Conservation (phyloP, 2,113 vertebrate species). For the Cygnus buccinator region DNA sequence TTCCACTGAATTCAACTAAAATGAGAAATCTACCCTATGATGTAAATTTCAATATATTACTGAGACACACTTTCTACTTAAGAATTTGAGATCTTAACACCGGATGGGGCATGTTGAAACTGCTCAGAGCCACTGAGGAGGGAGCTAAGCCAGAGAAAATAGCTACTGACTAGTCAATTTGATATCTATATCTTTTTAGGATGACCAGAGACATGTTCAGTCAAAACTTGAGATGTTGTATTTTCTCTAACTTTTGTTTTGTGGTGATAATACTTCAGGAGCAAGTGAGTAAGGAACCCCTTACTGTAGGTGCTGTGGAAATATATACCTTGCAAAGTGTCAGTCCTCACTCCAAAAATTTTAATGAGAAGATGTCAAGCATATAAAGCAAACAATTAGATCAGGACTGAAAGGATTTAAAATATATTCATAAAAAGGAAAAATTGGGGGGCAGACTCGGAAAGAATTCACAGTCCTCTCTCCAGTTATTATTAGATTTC, state of each 20-base stretch:
- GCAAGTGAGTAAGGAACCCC: background rate
- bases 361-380: background rate
- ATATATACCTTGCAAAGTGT: background rate
- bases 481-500: background rate
- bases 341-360: background rate
- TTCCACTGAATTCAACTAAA: background rate
- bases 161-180: background rate
- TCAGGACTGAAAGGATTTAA: background rate
- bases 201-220: background rate
- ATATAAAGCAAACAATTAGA: background rate
- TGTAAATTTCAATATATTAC: background rate
- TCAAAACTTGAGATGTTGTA: background rate
- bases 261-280: background rate
- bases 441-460: background rate
- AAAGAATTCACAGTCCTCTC: background rate
- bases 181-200: background rate
- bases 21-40: background rate
- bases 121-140: background rate
- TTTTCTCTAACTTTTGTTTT: background rate
- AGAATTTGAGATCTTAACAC: background rate
- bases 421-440: background rate
- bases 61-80: background rate
- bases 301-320: background rate
- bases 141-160: background rate
- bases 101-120: background rate